Evolutionary conservation across 2,888 invertebrate genomes (phyloP).

Genomic region (Caenorhabditis sp.): DNA sequence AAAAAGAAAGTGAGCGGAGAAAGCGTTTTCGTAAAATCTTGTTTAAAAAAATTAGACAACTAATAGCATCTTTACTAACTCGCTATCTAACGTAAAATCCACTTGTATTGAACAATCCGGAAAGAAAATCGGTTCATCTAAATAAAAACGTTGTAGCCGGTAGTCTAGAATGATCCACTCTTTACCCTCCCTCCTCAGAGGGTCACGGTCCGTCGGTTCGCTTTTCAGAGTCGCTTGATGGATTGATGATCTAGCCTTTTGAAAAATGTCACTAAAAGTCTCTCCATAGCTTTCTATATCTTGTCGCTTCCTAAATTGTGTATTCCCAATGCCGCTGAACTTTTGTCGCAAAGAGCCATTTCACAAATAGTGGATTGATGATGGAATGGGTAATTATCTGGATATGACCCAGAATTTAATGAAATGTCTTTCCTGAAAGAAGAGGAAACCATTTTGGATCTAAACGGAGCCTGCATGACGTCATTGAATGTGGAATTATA

Average conservation of each 20-base stretch:
- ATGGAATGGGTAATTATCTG: slow-evolving; percentile 23
- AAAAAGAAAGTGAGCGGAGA: no score
- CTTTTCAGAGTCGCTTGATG: slow-evolving; percentile 27
- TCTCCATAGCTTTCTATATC: background rate
- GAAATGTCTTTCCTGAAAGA: no score
- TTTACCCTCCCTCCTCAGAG: background rate
- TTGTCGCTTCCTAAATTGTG: background rate
- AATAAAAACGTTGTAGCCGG: no score
- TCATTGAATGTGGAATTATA: no score
- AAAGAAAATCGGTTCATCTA: no score
- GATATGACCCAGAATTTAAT: slow-evolving; percentile 33
- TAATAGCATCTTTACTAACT: no score
- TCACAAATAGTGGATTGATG: background rate
- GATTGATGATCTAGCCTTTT: slow-evolving; percentile 18
- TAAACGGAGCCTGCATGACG: no score
- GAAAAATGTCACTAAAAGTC: slow-evolving; percentile 19
- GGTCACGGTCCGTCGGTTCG: slow-evolving; percentile 27
- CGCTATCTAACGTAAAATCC: no score
- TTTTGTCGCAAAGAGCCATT: slow-evolving; percentile 16
- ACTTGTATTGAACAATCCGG: no score
- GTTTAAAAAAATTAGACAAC: no score
- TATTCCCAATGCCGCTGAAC: slow-evolving; percentile 10
- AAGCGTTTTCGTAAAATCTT: no score
- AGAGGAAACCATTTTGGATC: no score
- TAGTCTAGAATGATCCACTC: background rate